Evolutionary conservation across 92 coral and sea anemone species (phyloP), one percentile per base, ranked within the genome.

Genomic region (Micromussa lordhowensis): DNA sequence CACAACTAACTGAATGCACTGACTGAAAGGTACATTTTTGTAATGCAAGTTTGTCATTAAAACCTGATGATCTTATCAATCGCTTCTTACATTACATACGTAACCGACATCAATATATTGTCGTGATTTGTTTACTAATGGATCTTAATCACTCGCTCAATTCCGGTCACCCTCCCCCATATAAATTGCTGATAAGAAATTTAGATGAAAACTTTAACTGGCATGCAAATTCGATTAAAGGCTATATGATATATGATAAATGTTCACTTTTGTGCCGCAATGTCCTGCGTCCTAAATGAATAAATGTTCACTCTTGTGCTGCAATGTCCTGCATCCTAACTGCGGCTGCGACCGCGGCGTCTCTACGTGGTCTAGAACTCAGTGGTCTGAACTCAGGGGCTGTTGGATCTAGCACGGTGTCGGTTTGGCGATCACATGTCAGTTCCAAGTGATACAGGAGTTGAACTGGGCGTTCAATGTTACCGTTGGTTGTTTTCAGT

Each of bases 261-360:
- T 68, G 54, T 49, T 49, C 54, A 49, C 54, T 49, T 49, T 49
- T 49, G 54, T 49, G 54, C 54, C 26, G 68, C 49, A 72, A 72
- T 72, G 18, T 72, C 77, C 36, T 34, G 77, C 11, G 28, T 72
- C 17, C 77, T 72, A 32, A 1, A 32, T 34, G n/a, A 28, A 28
- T 12, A 28, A 69, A 28, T 69, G 58, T 54, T 54, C 58, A 54
- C 14, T 54, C 58, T 54, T 9, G 58, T 54, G 54, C 54, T 61
- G 68, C 26, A 73, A 73, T 73, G 6, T 73, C 78, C 44, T 35
- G 78, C 4, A 73, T 73, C 3, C 78, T 35, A 36, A 18, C 54
- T 34, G n/a, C 24, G 5, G 78, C 78, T 18, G 78, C 78, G n/a
- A 26, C 78, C 3, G 79, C 79, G 34, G 79, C 79, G 19, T 36